A percentile compares a stretch with the other conserved stretches of the same genome.
These are phyloP conservation scores for Nymphalis c-album DNA, from an alignment of 2,888 invertebrate genomes.

Conservation along the genomic window DNA sequence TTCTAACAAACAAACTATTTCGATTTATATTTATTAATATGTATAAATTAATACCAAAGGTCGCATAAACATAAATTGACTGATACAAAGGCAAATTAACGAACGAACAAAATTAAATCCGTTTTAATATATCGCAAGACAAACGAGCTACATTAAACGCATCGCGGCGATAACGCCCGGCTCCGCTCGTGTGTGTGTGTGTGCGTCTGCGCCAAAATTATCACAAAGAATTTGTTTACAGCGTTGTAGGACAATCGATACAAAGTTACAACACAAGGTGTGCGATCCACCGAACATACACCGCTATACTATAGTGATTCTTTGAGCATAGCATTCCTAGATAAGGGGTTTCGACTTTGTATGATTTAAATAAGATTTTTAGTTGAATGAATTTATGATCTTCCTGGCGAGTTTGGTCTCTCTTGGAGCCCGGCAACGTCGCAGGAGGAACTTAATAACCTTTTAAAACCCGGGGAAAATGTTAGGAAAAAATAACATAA, in stretches of 20 bases:
- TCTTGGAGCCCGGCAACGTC: too few species aligned
- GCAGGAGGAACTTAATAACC: too few species aligned
- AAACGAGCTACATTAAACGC: constrained; percentile 22
- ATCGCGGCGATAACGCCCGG: constrained; percentile 1
- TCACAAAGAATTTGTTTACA: constrained; percentile 4
- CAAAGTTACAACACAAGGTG: neutral
- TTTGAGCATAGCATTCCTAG: too few species aligned
- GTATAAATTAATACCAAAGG: neutral
- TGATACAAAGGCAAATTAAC: neutral
- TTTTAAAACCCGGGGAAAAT: too few species aligned
- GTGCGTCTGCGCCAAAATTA: constrained; percentile 3
- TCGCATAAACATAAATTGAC: neutral
- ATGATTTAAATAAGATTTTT: too few species aligned
- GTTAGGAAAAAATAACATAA: too few species aligned
- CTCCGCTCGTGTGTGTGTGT: neutral
- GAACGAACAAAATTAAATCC: neutral
- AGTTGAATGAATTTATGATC: too few species aligned
- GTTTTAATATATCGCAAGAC: neutral
- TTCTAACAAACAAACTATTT: too few species aligned
- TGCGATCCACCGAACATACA: neutral
- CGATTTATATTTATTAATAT: neutral
- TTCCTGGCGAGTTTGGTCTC: too few species aligned
- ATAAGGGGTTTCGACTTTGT: too few species aligned
- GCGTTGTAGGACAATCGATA: neutral
- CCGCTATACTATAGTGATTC: neutral